phyloP scores from a whole-genome alignment of 1,140 invertebrate species.

The Trichomalopsis sarcophagae region DNA sequence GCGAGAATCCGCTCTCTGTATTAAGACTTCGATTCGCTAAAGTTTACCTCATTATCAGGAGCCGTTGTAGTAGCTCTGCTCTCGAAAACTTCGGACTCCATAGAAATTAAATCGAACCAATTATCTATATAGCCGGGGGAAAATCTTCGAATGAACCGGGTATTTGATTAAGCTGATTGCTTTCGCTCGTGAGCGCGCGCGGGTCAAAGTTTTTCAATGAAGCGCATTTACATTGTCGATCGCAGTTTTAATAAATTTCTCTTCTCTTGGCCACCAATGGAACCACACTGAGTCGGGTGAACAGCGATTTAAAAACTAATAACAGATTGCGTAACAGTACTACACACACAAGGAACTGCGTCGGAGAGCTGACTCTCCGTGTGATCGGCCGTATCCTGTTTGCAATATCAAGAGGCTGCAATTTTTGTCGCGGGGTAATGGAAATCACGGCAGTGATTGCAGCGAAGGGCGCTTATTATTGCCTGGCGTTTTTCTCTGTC shows the following conservation, averaged over 20 bases:
- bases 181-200: not conserved
- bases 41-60: slow-evolving; percentile 1
- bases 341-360: not conserved
- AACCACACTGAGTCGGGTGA: too few species aligned
- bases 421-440: slow-evolving; percentile 45
- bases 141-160: not conserved
- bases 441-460: slow-evolving; percentile 36
- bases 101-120: slow-evolving; percentile 1
- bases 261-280: not conserved
- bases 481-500: slow-evolving; percentile 24
- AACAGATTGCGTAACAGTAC: not conserved
- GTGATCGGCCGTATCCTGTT: slow-evolving; percentile 43
- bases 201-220: not conserved
- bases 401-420: slow-evolving; percentile 36
- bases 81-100: not conserved
- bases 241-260: not conserved
- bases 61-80: not conserved
- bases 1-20: not conserved
- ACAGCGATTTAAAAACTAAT: not conserved
- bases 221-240: not conserved
- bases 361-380: not conserved
- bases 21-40: not conserved
- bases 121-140: not conserved
- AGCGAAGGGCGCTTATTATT: slow-evolving; percentile 42
- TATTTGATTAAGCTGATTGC: slow-evolving; percentile 4